These are phyloP conservation scores for Stegana nigrithorax DNA, from an alignment of 2,888 invertebrate species.

Conservation along the genomic window DNA sequence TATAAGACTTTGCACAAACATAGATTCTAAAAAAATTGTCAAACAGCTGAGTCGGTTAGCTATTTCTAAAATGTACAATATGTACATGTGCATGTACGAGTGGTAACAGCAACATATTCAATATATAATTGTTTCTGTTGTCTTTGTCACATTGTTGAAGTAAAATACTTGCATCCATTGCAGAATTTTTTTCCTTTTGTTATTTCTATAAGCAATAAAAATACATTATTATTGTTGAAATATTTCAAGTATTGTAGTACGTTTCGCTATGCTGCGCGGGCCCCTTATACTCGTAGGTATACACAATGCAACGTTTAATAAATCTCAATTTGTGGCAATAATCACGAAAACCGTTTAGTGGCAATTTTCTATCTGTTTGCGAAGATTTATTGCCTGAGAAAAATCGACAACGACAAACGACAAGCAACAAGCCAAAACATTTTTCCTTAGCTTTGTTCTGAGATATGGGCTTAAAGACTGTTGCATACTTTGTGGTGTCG, in stretches of 20 bases:
- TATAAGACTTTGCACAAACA: constrained; percentile 39
- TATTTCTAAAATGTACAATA: neutral
- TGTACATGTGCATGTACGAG: neutral
- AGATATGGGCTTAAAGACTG: no score
- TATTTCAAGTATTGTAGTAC: constrained; percentile 13
- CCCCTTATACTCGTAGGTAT: no score
- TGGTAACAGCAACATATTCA: neutral
- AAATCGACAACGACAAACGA: neutral
- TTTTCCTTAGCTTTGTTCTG: no score
- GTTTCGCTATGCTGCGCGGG: constrained; percentile 23
- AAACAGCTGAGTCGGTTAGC: constrained; percentile 6
- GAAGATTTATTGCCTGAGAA: constrained; percentile 10
- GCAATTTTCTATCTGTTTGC: constrained; percentile 39
- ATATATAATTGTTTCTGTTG: neutral
- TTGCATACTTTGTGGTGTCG: no score
- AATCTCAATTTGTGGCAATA: constrained; percentile 39
- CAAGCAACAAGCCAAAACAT: neutral
- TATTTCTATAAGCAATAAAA: neutral
- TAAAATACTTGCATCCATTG: constrained; percentile 10
- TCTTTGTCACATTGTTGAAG: constrained; percentile 10
- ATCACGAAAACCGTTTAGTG: constrained; percentile 42
- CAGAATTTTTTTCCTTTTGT: neutral
- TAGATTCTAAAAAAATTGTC: constrained; percentile 19
- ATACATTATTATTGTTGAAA: neutral
- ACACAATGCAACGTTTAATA: constrained; percentile 32